These are phyloP conservation scores for Bedellia somnulentella DNA, from an alignment of 2,888 invertebrate genomes.

Conservation along the genomic window DNA sequence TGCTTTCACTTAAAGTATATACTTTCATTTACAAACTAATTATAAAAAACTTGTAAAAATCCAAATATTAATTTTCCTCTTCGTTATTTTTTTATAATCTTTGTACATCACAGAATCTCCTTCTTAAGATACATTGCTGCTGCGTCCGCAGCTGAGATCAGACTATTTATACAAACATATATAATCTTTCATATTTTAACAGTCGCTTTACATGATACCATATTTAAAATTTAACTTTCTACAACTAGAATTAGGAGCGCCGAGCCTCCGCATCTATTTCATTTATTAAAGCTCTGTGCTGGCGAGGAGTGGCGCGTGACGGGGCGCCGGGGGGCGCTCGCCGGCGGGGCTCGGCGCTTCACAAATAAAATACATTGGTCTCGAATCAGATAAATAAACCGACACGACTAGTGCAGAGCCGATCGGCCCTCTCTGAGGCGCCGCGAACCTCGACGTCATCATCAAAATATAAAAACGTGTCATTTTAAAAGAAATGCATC, in stretches of 20 bases:
- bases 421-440: constrained; percentile 20
- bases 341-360: constrained; percentile 19
- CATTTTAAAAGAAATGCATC: constrained; percentile 38
- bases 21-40: constrained; percentile 49
- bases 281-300: constrained; percentile 35
- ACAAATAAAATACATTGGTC: constrained; percentile 53
- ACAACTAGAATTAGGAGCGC: constrained; percentile 42
- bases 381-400: constrained; percentile 45
- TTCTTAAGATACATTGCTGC: constrained; percentile 10
- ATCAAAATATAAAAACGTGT: constrained; percentile 30
- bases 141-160: constrained; percentile 50
- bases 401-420: constrained; percentile 34
- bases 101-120: constrained; percentile 59
- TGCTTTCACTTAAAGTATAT: constrained; percentile 50
- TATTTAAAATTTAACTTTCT: constrained; percentile 47
- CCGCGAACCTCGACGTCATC: constrained; percentile 20
- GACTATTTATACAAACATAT: constrained; percentile 52
- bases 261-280: constrained; percentile 16
- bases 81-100: too few species aligned
- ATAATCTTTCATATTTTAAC: constrained; percentile 47
- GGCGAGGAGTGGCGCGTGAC: constrained; percentile 9
- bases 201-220: constrained; percentile 31
- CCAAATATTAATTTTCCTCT: constrained; percentile 54
- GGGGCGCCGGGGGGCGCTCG: constrained; percentile 14
- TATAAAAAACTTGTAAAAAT: constrained; percentile 61